Conservation (phyloP, 2,113 vertebrate genomes). For the Myotis brandtii region DNA sequence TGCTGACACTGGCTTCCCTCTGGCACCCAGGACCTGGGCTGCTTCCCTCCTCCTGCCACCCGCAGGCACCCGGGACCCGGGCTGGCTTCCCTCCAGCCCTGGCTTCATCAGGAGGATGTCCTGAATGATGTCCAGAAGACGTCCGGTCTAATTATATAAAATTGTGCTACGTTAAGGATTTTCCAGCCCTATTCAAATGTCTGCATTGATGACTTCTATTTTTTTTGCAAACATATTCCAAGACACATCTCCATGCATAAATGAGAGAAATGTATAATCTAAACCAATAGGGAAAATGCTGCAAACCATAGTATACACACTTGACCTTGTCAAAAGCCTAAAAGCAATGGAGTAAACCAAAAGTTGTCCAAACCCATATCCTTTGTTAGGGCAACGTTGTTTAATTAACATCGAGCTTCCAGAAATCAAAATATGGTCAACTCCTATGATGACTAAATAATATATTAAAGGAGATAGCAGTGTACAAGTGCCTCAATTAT, state of each 20-base stretch:
- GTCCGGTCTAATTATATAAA: no score
- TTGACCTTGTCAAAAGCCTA: neutral
- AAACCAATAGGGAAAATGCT: neutral
- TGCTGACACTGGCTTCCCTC: no score
- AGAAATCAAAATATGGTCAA: neutral
- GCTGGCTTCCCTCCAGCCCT: no score
- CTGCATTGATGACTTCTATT: neutral
- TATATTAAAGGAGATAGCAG: neutral
- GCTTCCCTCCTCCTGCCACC: no score
- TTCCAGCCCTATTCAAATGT: neutral
- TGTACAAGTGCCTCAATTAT: neutral
- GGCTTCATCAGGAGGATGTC: no score
- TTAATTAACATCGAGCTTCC: constrained; percentile 4
- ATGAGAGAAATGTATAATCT: neutral
- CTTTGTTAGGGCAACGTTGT: neutral
- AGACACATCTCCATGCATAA: neutral
- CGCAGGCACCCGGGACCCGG: no score
- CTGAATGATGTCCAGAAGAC: no score
- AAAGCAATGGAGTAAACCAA: neutral
- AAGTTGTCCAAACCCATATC: neutral
- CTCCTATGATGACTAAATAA: neutral
- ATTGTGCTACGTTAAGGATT: neutral
- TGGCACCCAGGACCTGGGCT: no score
- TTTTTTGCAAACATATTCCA: neutral
- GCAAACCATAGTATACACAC: neutral